Percentiles rank a stretch among this genome's conserved stretches.
Evolutionary conservation across 2,888 invertebrate species (phyloP).

Genomic region (Altica lythri): DNA sequence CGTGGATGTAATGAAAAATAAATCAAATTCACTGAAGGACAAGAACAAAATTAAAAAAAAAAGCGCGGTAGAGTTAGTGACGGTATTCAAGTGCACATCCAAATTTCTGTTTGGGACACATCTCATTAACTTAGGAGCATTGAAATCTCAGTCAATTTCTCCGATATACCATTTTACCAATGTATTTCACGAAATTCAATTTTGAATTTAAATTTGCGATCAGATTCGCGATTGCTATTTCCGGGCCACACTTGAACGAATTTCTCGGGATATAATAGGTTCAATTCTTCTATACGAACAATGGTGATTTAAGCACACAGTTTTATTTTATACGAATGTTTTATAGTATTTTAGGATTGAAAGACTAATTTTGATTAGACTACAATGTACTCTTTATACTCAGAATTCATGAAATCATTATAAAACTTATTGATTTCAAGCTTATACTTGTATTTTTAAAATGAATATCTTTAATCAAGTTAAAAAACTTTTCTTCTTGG

Average conservation of each 20-base stretch:
- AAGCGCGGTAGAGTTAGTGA: constrained; percentile 30
- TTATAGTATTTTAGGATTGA: background rate
- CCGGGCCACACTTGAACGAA: constrained; percentile 34
- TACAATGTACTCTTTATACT: background rate
- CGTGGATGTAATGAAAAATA: constrained; percentile 27
- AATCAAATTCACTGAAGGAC: constrained; percentile 31
- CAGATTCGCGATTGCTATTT: constrained; percentile 38
- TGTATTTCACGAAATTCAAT: constrained; percentile 37
- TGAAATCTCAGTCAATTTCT: constrained; percentile 36
- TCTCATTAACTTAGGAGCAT: constrained; percentile 35
- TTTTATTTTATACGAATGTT: constrained; percentile 13
- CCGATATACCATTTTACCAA: constrained; percentile 34
- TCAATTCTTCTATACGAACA: constrained; percentile 33
- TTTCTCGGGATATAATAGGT: constrained; percentile 32
- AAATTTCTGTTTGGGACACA: constrained; percentile 37
- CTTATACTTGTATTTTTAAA: no score
- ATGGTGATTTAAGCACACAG: constrained; percentile 26
- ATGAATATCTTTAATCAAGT: no score
- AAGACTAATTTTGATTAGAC: background rate
- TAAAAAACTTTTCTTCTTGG: no score
- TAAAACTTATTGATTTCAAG: no score
- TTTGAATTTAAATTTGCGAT: constrained; percentile 37
- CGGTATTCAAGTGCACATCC: constrained; percentile 34
- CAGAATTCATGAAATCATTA: no score
- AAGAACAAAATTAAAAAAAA: constrained; percentile 30